These are phyloP conservation scores for Autographa pulchrina DNA, from an alignment of 2,888 invertebrate species.

Conservation along the genomic window DNA sequence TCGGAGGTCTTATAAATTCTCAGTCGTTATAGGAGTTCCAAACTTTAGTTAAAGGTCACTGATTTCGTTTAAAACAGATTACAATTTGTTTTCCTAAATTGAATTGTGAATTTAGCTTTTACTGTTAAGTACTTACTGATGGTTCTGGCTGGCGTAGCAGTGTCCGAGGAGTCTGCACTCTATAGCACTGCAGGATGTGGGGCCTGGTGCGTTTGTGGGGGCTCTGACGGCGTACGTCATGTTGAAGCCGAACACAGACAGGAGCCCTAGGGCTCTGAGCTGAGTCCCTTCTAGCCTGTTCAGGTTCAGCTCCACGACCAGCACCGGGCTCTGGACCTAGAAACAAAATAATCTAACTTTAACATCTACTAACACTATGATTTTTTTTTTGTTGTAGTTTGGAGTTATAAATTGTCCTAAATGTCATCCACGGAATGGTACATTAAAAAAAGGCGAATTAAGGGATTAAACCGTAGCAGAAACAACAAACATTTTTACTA, in stretches of 20 bases:
- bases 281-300: conserved; percentile 94
- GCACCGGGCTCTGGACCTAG: conserved; percentile 91
- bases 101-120: conserved; percentile 5
- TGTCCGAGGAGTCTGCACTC: conserved; percentile 96
- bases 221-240: conserved; percentile 95
- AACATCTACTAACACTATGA: background rate
- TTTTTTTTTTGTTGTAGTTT: background rate
- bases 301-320: conserved; percentile 94
- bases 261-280: conserved; percentile 93
- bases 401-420: background rate
- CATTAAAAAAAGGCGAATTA: background rate
- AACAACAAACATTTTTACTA: background rate
- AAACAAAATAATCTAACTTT: conserved; percentile 25
- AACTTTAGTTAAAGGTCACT: conserved; percentile 6
- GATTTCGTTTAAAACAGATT: conserved; percentile 8
- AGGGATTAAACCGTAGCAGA: background rate
- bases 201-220: conserved; percentile 83
- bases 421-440: background rate
- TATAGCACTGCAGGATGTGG: conserved; percentile 92
- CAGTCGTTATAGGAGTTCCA: background rate
- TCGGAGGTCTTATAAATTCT: conserved; percentile 3
- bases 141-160: conserved; percentile 93
- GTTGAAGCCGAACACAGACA: conserved; percentile 97
- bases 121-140: conserved; percentile 90
- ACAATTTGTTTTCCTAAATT: conserved; percentile 2